These are phyloP conservation scores for Sterrhoptilus dennistouni DNA, from an alignment of 2,113 vertebrate species.

Conservation along the genomic window DNA sequence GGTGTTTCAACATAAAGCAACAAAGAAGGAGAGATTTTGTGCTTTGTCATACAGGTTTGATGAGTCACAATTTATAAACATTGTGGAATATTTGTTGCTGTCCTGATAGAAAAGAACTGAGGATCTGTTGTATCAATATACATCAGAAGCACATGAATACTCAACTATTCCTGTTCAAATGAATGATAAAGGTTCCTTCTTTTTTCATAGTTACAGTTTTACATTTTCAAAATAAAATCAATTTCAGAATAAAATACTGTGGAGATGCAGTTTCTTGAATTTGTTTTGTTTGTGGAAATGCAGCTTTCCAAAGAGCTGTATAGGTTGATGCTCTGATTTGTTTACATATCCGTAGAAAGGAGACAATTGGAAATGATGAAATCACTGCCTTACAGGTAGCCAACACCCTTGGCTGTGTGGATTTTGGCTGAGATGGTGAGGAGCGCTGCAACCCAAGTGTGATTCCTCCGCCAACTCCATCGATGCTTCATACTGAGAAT, in stretches of 20 bases:
- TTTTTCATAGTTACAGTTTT: background rate
- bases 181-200: background rate
- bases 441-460: constrained; percentile 17
- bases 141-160: background rate
- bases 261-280: background rate
- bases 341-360: background rate
- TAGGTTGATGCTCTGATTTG: background rate
- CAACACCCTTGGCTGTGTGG: constrained; percentile 44
- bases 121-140: background rate
- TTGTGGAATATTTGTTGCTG: background rate
- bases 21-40: background rate
- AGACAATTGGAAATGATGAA: constrained; percentile 51
- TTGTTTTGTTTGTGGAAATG: background rate
- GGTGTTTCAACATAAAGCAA: background rate
- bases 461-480: constrained; percentile 28
- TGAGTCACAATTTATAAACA: background rate
- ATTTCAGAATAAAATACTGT: background rate
- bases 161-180: background rate
- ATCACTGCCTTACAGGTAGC: constrained; percentile 58
- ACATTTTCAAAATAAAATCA: background rate
- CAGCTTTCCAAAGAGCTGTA: background rate
- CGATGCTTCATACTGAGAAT: constrained; percentile 37
- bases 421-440: constrained; percentile 28
- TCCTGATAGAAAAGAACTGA: background rate
- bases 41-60: background rate